These are phyloP conservation scores for Malacoctenus gilli DNA, from an alignment of 2,797 vertebrate genomes.

Conservation along the genomic window DNA sequence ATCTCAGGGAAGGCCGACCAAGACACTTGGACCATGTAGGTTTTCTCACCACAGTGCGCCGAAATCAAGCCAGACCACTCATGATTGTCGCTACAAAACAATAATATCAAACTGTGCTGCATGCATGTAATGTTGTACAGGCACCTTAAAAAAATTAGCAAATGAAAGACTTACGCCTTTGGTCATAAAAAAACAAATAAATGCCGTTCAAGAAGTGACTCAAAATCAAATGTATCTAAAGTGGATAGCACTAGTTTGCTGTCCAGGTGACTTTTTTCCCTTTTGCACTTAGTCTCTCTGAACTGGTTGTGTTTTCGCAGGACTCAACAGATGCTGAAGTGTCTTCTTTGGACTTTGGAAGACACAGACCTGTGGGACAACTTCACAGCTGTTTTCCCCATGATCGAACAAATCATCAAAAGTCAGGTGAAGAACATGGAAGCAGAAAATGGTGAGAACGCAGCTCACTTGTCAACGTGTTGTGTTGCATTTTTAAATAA, in stretches of 20 bases:
- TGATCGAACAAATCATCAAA: constrained; percentile 50
- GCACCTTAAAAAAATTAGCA: too few relatives aligned
- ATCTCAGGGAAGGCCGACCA: constrained; percentile 62
- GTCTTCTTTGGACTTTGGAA: constrained; percentile 59
- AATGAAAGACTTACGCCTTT: too few relatives aligned
- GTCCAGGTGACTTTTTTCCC: too few relatives aligned
- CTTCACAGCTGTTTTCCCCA: constrained; percentile 41
- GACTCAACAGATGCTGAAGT: constrained; percentile 63
- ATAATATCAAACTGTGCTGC: neutral
- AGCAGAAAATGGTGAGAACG: constrained; percentile 73
- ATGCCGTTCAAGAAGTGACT: too few relatives aligned
- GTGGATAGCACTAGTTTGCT: too few relatives aligned
- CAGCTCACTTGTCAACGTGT: constrained; percentile 1
- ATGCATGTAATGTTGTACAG: neutral
- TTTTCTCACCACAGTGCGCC: constrained; percentile 1
- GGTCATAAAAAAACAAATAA: too few relatives aligned
- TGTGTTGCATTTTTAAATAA: neutral
- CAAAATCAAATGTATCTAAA: too few relatives aligned
- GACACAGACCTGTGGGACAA: constrained; percentile 57
- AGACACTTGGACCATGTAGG: constrained; percentile 75
- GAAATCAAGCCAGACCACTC: neutral
- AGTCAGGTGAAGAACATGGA: constrained; percentile 34
- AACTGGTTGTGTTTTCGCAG: too few relatives aligned
- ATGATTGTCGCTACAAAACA: neutral
- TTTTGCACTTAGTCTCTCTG: too few relatives aligned